Evolutionary conservation across 2,888 invertebrate genomes (phyloP), one percentile per base, ranked within the genome.

Genomic region (Cataglyphis rosenhaueri): DNA sequence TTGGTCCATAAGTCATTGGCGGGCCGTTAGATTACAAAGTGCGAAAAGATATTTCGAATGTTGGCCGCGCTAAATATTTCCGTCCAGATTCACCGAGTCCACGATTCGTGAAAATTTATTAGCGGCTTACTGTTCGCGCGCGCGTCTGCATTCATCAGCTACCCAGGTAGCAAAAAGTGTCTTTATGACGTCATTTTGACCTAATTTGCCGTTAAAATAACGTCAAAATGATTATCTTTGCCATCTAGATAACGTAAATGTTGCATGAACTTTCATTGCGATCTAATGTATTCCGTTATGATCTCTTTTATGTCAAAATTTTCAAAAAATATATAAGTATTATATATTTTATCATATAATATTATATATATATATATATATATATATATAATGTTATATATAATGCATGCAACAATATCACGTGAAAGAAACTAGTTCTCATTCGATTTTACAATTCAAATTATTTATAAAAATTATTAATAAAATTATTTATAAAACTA

Each of bases 1-100:
- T 70, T 70, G 41, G 78, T 79, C 71, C 78, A 79, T 79, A 79
- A 79, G 78, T 79, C 78, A 79, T n/a, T 12, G 57, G 66, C 71
- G 44, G 59, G 78, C 78, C 78, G 71, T 78, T 78, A 78, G 57
- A 71, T 38, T 32, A 10, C 78, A 18, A 70, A 35, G 78, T 44
- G 59, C 78, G 78, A 79, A 71, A 71, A 71, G 44, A 59, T 59
- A 59, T 79, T 70, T 71, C 57, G 41, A 68, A 59, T 68, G 32
- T 68, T 59, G 78, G n/a, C 41, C 70, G 29, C 78, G 76, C n/a
- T 55, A 29, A n/a, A 52, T 52, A 64, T 6, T 29, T 8, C 52
- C 8, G 55, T 52, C 21, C 57, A n/a, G 68, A 21, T 75, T 62
- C 57, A 10, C 15, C 3, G 55, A n/a, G 41, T 25, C 66, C 52